Evolutionary conservation across 2,113 vertebrate species (phyloP).

Genomic region (Patagioenas fasciata): DNA sequence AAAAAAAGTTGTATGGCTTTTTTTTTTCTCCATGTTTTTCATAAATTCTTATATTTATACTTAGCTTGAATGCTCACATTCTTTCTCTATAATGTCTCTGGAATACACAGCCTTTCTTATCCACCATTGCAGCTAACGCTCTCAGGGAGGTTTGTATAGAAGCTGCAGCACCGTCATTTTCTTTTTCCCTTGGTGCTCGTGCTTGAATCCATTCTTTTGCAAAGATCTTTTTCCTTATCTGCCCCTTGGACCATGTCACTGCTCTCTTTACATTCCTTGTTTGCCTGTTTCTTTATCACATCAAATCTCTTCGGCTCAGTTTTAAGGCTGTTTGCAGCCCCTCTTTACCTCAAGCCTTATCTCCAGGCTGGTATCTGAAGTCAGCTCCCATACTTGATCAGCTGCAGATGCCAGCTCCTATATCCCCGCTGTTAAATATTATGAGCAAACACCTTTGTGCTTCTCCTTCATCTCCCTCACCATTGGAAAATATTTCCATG

Average conservation of each 20-base stretch:
- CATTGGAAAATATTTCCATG: not conserved
- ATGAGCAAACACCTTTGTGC: not conserved
- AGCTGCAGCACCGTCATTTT: not conserved
- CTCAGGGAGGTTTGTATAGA: fast-evolving
- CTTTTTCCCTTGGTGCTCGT: not conserved
- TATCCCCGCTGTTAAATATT: not conserved
- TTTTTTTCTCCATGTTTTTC: not conserved
- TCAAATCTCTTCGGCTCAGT: not conserved
- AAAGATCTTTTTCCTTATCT: not conserved
- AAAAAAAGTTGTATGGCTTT: not conserved
- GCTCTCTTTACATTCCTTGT: not conserved
- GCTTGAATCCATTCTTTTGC: not conserved
- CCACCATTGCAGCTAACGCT: not conserved
- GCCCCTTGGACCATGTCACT: not conserved
- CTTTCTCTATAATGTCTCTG: not conserved
- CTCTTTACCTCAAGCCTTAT: not conserved
- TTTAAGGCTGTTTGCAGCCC: not conserved
- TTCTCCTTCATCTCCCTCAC: not conserved
- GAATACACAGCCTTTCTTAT: not conserved
- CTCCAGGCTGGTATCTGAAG: not conserved
- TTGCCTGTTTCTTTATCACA: not conserved
- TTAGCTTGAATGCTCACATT: not conserved
- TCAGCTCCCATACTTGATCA: not conserved
- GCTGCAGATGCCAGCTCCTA: not conserved
- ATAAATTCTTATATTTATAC: not conserved